Evolutionary conservation across 2,797 vertebrate species (phyloP).

Genomic region (Thalassophryne amazonica): DNA sequence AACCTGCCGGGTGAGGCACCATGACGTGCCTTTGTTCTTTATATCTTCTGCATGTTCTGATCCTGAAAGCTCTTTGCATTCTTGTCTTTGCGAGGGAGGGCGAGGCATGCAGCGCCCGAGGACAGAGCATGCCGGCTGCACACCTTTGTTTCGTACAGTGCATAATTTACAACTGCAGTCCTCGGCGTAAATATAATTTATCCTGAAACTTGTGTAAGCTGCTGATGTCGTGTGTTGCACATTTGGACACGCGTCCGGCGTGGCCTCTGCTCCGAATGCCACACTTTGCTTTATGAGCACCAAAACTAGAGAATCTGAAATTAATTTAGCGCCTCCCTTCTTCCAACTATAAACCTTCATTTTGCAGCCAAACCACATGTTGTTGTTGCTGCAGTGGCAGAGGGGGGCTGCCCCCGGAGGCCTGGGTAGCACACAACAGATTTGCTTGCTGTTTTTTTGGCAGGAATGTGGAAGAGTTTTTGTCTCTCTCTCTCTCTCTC

Average conservation of each 20-base stretch:
- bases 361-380: slow-evolving; percentile 81
- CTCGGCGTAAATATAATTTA: slow-evolving; percentile 4
- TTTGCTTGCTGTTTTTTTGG: slow-evolving; percentile 60
- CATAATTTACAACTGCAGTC: slow-evolving; percentile 1
- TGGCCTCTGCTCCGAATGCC: slow-evolving; percentile 32
- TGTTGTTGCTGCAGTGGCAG: slow-evolving; percentile 74
- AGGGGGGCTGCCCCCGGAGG: slow-evolving; percentile 73
- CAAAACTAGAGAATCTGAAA: slow-evolving; percentile 78
- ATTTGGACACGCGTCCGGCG: slow-evolving; percentile 28
- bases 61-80: slow-evolving; percentile 55
- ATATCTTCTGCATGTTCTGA: slow-evolving; percentile 44
- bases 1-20: slow-evolving; percentile 41
- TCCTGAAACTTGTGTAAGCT: neutral
- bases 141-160: slow-evolving; percentile 31
- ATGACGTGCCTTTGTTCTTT: slow-evolving; percentile 54
- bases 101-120: slow-evolving; percentile 36
- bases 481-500: slow-evolving; percentile 9
- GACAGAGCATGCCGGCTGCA: slow-evolving; percentile 18
- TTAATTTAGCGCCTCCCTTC: slow-evolving; percentile 78
- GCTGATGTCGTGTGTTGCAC: slow-evolving; percentile 21
- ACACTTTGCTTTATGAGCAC: slow-evolving; percentile 63
- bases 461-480: slow-evolving; percentile 50
- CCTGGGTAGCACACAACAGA: slow-evolving; percentile 69
- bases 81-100: slow-evolving; percentile 32
- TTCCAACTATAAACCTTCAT: slow-evolving; percentile 72